A percentile compares a stretch with the other conserved stretches of the same genome.
Conservation (phyloP, 2,113 vertebrate species). For the Patagioenas fasciata region DNA sequence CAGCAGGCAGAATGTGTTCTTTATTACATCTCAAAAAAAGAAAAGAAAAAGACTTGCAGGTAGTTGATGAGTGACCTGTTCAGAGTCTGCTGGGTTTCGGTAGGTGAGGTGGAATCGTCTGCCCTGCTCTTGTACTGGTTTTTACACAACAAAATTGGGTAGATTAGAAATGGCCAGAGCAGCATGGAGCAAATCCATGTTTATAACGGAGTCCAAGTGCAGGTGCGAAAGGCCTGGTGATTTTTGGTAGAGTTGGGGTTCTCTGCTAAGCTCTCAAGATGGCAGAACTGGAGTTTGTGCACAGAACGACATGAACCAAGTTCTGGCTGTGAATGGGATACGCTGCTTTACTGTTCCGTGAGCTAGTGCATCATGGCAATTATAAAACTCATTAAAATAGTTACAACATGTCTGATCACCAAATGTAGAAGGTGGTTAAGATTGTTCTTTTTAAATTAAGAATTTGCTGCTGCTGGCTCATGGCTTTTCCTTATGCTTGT, state of each 20-base stretch:
- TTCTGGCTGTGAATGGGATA: background rate
- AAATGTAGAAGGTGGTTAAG: background rate
- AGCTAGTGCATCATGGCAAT: background rate
- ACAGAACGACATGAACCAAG: constrained; percentile 15
- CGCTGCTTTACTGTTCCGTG: constrained; percentile 53
- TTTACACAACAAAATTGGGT: background rate
- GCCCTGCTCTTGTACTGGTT: background rate
- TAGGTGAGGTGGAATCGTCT: background rate
- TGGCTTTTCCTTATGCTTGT: background rate
- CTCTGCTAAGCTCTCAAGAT: constrained; percentile 37
- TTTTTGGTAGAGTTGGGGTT: background rate
- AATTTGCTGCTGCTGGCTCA: background rate
- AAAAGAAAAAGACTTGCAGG: background rate
- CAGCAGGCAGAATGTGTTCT: background rate
- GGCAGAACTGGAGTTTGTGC: constrained; percentile 45
- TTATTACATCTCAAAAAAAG: background rate
- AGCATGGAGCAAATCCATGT: background rate
- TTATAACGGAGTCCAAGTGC: background rate
- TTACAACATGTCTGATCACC: background rate
- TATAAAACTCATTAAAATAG: background rate
- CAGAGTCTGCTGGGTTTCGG: background rate
- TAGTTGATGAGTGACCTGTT: background rate
- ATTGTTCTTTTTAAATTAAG: background rate
- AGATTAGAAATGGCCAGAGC: background rate
- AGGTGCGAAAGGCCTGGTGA: background rate